Conservation (phyloP, 2,888 invertebrate species). For the Nephrotoma flavescens region DNA sequence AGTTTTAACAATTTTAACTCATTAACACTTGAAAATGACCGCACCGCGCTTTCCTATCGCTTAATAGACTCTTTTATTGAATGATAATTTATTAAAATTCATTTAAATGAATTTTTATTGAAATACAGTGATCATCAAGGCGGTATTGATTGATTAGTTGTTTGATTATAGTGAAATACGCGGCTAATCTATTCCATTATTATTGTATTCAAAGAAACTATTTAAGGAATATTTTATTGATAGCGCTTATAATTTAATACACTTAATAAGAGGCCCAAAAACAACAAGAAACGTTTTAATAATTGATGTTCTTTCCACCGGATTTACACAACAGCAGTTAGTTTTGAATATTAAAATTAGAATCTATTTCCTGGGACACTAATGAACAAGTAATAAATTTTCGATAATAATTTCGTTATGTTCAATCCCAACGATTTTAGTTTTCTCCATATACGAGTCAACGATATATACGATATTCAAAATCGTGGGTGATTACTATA, state of each 20-base stretch:
- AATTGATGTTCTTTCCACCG: neutral
- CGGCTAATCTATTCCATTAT: neutral
- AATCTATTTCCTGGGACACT: neutral
- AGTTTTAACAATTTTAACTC: neutral
- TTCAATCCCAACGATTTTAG: neutral
- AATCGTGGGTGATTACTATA: neutral
- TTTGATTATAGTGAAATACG: neutral
- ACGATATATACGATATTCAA: neutral
- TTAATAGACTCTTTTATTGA: neutral
- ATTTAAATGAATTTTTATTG: neutral
- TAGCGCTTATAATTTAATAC: neutral
- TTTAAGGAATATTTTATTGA: neutral
- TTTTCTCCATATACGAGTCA: neutral
- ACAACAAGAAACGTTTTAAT: neutral
- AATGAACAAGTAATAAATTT: neutral
- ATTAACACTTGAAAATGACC: neutral
- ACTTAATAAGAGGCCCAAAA: neutral
- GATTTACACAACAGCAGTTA: neutral
- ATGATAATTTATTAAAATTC: neutral
- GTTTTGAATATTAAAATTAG: neutral
- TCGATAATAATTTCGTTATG: neutral
- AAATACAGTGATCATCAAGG: neutral
- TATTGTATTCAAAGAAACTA: neutral
- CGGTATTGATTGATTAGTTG: neutral
- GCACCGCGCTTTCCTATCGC: neutral